phyloP scores from a whole-genome alignment of 2,888 invertebrate species.

The Mamestra brassicae region DNA sequence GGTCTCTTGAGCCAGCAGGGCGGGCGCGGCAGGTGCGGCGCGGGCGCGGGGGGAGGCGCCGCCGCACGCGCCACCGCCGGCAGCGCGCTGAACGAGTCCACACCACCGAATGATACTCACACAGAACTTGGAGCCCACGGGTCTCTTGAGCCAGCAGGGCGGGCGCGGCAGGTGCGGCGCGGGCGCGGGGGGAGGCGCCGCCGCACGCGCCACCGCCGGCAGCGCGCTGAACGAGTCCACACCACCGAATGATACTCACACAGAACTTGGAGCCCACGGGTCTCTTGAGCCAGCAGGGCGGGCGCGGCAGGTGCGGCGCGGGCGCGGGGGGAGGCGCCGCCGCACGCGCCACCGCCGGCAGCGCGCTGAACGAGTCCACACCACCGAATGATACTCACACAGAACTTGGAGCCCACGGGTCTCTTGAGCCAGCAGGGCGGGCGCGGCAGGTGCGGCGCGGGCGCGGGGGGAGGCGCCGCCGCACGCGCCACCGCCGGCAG shows the following conservation, averaged over 20 bases:
- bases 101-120: constrained; percentile 95
- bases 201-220: constrained; percentile 88
- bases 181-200: constrained; percentile 83
- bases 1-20: constrained; percentile 96
- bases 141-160: constrained; percentile 96
- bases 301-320: constrained; percentile 93
- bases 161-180: constrained; percentile 93
- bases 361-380: too few relatives aligned
- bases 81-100: constrained; percentile 93
- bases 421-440: constrained; percentile 96
- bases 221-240: too few relatives aligned
- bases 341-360: too few relatives aligned
- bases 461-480: constrained; percentile 82
- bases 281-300: constrained; percentile 95
- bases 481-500: constrained; percentile 92
- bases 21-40: constrained; percentile 93
- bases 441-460: constrained; percentile 92
- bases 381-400: constrained; percentile 90
- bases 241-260: constrained; percentile 88
- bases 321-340: constrained; percentile 83
- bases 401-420: constrained; percentile 95
- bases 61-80: constrained; percentile 90
- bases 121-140: constrained; percentile 95
- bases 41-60: constrained; percentile 86
- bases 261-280: constrained; percentile 94